Evolutionary conservation across 2,888 invertebrate genomes (phyloP), one percentile per base, ranked within the genome.

Genomic region (Ennomos quercinarius): DNA sequence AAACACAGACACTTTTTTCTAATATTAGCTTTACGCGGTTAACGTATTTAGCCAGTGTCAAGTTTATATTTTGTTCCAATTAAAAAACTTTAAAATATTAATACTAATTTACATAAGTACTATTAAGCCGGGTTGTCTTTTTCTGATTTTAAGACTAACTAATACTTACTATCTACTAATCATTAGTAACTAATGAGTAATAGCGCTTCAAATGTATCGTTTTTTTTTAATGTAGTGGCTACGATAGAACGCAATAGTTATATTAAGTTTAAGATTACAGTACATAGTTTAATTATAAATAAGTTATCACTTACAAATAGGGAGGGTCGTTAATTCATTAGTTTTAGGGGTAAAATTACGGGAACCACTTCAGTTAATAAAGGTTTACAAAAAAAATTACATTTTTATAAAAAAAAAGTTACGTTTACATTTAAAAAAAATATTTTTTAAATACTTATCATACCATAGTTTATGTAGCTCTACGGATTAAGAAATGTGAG

Each of bases 11-110:
- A 79, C 81, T n/a, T n/a, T 57, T 78, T 52, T 60, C 66, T 85
- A 87, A 62, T 2, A 4, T 27, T 27, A 27, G 27, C 27, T 27
- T 6, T 5, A 27, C 27, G 27, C 27, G 27, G 27, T 27, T 5
- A 6, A 27, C 27, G 3, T 27, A 27, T 27, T 27, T 27, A 27
- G 27, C 27, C 27, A 27, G 27, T 6, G 27, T 27, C 27, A 27
- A 27, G 27, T 27, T 27, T 27, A 27, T 6, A 6, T 27, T 27
- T 17, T 17, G 3, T 17, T 17, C 17, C 17, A 17, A 27, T 27
- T 27, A 27, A 89, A 90, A 86, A 89, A 79, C 83, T 81, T 84
- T 83, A 83, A 86, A 82, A 79, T 51, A 61, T 66, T 85, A 87
- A 63, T 62, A 56, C 65, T 57, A 70, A 69, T 57, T 50, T 61